Evolutionary conservation across 1,140 invertebrate species (phyloP).

Genomic region (Panulirus ornatus): DNA sequence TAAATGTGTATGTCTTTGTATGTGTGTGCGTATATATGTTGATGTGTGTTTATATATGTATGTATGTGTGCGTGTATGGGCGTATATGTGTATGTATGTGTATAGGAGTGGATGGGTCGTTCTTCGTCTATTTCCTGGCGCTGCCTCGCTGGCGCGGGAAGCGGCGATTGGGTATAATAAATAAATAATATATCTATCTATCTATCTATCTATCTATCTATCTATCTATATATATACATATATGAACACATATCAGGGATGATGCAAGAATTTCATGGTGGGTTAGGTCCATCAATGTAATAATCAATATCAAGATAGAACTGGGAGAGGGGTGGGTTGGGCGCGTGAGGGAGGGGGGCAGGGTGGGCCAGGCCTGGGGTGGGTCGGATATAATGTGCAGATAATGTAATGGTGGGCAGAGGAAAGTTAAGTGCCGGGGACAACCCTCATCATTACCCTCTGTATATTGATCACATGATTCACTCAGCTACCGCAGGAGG

Average conservation of each 20-base stretch:
- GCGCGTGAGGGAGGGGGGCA: neutral
- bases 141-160: too few relatives aligned
- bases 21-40: too few relatives aligned
- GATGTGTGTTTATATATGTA: too few relatives aligned
- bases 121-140: too few relatives aligned
- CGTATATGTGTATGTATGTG: too few relatives aligned
- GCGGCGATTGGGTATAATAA: too few relatives aligned
- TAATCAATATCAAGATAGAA: too few relatives aligned
- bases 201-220: slow-evolving; percentile 7
- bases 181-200: slow-evolving; percentile 15
- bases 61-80: too few relatives aligned
- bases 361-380: neutral
- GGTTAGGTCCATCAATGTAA: too few relatives aligned
- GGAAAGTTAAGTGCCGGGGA: slow-evolving; percentile 52
- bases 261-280: neutral
- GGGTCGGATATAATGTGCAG: neutral
- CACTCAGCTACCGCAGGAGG: slow-evolving; percentile 22
- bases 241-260: neutral
- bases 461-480: slow-evolving; percentile 58
- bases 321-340: neutral
- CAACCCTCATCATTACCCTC: slow-evolving; percentile 62
- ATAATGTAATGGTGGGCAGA: slow-evolving; percentile 39
- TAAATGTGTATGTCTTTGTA: too few relatives aligned
- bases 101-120: too few relatives aligned
- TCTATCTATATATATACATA: neutral